A percentile compares a stretch with the other conserved stretches of the same genome.
Evolutionary conservation across 2,888 invertebrate genomes (phyloP).

Genomic region (Amblyjoppa fuscipennis): DNA sequence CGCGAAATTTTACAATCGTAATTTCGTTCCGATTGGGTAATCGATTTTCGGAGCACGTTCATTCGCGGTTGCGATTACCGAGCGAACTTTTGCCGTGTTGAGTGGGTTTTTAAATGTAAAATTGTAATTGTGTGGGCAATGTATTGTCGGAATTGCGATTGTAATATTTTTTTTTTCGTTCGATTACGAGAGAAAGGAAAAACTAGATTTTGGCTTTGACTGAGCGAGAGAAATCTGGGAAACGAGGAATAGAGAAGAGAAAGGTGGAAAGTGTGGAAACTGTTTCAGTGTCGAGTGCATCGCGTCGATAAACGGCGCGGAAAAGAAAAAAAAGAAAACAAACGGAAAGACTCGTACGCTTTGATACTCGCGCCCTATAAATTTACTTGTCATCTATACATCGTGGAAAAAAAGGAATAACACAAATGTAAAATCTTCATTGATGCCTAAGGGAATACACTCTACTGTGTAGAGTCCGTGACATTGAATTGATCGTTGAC

Average conservation of each 20-base stretch:
- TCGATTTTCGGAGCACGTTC: constrained; percentile 16
- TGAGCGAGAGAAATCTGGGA: constrained; percentile 3
- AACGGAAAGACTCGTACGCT: constrained; percentile 78
- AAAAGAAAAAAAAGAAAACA: not conserved
- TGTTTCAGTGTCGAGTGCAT: constrained; percentile 71
- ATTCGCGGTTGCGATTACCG: not conserved
- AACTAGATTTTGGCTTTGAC: constrained; percentile 27
- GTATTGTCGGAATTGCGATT: constrained; percentile 8
- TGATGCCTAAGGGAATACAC: constrained; percentile 75
- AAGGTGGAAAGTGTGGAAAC: constrained; percentile 66
- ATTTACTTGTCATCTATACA: constrained; percentile 55
- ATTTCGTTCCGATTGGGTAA: constrained; percentile 15
- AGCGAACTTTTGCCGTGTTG: not conserved
- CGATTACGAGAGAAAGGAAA: not conserved
- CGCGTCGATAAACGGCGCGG: constrained; percentile 18
- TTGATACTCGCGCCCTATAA: constrained; percentile 75
- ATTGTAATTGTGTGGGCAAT: constrained; percentile 15
- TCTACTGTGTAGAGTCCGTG: constrained; percentile 80
- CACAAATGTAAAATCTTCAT: constrained; percentile 76
- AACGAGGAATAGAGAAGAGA: constrained; percentile 10
- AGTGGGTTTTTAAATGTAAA: constrained; percentile 14
- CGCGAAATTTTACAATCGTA: constrained; percentile 53
- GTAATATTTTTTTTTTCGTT: constrained; percentile 4
- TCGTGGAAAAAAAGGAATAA: constrained; percentile 47
- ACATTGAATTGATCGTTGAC: constrained; percentile 63